Conservation (phyloP, 2,888 invertebrate genomes). For the Bruchidius siliquastri region DNA sequence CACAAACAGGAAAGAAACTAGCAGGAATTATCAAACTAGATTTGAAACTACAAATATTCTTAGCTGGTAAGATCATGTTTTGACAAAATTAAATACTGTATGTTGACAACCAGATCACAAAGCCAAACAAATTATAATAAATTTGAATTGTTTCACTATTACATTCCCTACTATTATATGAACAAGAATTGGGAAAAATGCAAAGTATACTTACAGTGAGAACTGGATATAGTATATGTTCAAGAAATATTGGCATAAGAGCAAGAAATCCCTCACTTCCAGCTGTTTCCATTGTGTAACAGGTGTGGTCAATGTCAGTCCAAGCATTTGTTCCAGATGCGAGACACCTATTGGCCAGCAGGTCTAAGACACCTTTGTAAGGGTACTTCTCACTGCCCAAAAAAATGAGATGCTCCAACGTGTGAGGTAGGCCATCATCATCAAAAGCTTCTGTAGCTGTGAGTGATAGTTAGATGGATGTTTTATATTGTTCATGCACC, state of each 20-base stretch:
- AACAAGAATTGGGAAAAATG: too few species aligned
- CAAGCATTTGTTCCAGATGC: slow-evolving; percentile 91
- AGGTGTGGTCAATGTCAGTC: slow-evolving; percentile 84
- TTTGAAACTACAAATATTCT: too few species aligned
- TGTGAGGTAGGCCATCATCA: slow-evolving; percentile 90
- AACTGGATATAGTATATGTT: slow-evolving; percentile 82
- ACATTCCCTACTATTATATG: too few species aligned
- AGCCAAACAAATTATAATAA: too few species aligned
- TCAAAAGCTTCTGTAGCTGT: slow-evolving; percentile 86
- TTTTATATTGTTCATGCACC: too few species aligned
- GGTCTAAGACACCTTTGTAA: slow-evolving; percentile 83
- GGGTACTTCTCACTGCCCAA: slow-evolving; percentile 86
- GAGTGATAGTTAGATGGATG: slow-evolving; percentile 7
- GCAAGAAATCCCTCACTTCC: slow-evolving; percentile 83
- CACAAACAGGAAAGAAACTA: neutral
- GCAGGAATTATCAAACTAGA: too few species aligned
- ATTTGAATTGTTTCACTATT: too few species aligned
- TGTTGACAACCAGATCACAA: too few species aligned
- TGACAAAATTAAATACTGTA: too few species aligned
- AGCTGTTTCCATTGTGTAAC: slow-evolving; percentile 84
- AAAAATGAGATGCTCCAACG: slow-evolving; percentile 87
- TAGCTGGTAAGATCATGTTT: too few species aligned
- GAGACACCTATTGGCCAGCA: slow-evolving; percentile 82
- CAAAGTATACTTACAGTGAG: slow-evolving; percentile 54
- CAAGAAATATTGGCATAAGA: slow-evolving; percentile 84